Conservation (phyloP, 2,888 invertebrate species). For the Eremobia ochroleuca region DNA sequence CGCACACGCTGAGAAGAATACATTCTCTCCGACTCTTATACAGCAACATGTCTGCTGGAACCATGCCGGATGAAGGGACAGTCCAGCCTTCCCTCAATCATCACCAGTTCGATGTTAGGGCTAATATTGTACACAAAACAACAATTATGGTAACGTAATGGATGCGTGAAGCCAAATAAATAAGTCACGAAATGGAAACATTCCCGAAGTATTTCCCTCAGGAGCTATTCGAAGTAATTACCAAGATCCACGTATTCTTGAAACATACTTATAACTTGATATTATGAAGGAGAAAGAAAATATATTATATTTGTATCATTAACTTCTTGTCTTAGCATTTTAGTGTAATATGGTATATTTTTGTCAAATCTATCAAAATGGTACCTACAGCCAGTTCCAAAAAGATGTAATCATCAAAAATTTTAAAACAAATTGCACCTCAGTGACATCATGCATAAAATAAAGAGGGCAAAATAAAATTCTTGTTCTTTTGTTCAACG, state of each 20-base stretch:
- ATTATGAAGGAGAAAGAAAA: constrained; percentile 8
- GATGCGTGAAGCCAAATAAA: constrained; percentile 41
- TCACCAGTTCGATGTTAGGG: no score
- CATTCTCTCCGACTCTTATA: no score
- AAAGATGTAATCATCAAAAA: not conserved
- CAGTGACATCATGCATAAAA: not conserved
- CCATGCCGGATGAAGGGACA: no score
- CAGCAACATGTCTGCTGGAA: no score
- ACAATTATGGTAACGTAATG: constrained; percentile 21
- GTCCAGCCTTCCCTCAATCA: no score
- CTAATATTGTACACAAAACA: constrained; percentile 21
- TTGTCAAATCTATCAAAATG: no score
- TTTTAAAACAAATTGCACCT: not conserved
- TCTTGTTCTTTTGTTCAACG: not conserved
- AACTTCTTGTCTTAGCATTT: not conserved
- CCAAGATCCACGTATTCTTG: constrained; percentile 20
- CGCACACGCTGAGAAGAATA: no score
- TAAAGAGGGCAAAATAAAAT: not conserved
- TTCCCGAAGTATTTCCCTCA: constrained; percentile 35
- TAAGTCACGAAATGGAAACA: constrained; percentile 20
- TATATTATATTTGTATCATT: constrained; percentile 1
- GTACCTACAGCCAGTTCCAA: no score
- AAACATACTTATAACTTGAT: constrained; percentile 13
- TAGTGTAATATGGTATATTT: not conserved
- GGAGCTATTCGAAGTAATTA: constrained; percentile 47